These are phyloP conservation scores for Sepiola atlantica DNA, from an alignment of 2,888 invertebrate genomes.

Conservation along the genomic window DNA sequence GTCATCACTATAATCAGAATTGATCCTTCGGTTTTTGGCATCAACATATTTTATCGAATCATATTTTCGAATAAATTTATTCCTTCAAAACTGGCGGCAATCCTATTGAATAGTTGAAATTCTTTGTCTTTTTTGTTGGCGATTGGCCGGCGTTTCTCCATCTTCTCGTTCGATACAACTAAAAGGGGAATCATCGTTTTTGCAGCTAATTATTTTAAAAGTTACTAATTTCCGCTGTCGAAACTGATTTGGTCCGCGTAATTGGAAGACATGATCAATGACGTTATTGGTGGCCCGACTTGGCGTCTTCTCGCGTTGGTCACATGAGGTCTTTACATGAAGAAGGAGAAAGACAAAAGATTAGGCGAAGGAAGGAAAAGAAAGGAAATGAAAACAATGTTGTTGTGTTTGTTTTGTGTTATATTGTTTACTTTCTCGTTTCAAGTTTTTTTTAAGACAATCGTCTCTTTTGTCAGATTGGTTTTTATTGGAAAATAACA, in stretches of 20 bases:
- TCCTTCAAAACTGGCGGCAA: background rate
- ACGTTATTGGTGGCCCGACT: background rate
- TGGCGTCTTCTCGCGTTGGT: background rate
- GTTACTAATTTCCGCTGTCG: constrained; percentile 32
- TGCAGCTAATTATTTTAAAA: background rate
- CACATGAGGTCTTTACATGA: background rate
- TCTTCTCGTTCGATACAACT: background rate
- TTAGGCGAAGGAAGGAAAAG: background rate
- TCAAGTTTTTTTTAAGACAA: background rate
- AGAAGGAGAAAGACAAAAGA: background rate
- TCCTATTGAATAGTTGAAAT: background rate
- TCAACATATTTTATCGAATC: background rate
- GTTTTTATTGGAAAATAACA: background rate
- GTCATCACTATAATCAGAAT: background rate
- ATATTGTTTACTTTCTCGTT: background rate
- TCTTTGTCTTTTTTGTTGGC: background rate
- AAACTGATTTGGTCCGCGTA: background rate
- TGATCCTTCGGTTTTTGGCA: background rate
- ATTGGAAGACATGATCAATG: background rate
- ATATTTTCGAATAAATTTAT: background rate
- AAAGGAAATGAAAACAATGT: background rate
- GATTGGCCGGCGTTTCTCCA: background rate
- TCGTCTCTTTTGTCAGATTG: background rate
- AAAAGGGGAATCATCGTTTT: background rate
- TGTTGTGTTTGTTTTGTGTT: background rate